Evolutionary conservation across 2,888 invertebrate genomes (phyloP).

Genomic region (Achlya flavicornis): DNA sequence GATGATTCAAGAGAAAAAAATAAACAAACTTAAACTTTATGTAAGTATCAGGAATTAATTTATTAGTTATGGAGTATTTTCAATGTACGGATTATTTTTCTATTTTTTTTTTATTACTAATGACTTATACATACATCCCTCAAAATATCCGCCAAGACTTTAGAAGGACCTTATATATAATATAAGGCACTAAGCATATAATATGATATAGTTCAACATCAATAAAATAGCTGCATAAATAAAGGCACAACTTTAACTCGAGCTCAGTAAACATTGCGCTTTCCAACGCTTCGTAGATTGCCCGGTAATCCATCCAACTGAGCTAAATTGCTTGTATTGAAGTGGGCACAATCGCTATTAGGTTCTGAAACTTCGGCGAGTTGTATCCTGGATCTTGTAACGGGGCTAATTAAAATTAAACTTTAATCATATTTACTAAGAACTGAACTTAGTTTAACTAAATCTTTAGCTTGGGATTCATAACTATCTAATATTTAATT

Average conservation of each 20-base stretch:
- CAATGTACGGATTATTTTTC: too few species aligned
- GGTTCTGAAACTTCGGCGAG: background rate
- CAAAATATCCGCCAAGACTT: too few species aligned
- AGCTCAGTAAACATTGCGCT: background rate
- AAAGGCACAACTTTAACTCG: background rate
- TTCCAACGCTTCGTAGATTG: background rate
- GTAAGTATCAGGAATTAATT: too few species aligned
- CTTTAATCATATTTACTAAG: background rate
- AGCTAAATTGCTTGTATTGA: slow-evolving; percentile 9
- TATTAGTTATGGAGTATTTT: too few species aligned
- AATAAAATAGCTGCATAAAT: background rate
- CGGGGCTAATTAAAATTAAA: background rate
- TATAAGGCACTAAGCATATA: too few species aligned
- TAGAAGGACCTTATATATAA: too few species aligned
- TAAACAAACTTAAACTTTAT: too few species aligned
- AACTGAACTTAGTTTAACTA: background rate
- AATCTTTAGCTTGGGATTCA: too few species aligned
- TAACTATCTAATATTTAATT: too few species aligned
- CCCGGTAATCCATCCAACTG: slow-evolving; percentile 11
- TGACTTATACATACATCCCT: too few species aligned
- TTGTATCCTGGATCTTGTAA: background rate
- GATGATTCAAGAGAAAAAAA: too few species aligned
- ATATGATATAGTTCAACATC: background rate
- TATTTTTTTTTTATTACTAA: too few species aligned
- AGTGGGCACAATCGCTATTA: background rate